Conservation (phyloP, 2,797 vertebrate genomes). For the Sitta carolinensis region DNA sequence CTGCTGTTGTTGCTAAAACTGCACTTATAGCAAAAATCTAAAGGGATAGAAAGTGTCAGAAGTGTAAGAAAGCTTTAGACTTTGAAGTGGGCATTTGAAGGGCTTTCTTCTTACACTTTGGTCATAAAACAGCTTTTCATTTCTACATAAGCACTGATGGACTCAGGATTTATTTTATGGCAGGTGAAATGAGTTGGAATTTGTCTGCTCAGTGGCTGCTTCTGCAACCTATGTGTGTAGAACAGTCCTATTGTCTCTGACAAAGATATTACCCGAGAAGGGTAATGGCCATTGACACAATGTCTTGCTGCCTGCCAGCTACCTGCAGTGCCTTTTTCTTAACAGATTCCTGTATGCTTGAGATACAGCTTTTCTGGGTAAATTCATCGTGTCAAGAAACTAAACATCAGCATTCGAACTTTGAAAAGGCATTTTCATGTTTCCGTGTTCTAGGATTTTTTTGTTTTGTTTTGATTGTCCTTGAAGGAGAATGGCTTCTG, state of each 20-base stretch:
- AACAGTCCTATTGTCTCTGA: background rate
- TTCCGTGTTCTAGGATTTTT: background rate
- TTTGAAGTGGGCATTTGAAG: background rate
- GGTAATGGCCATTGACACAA: background rate
- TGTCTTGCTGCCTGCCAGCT: background rate
- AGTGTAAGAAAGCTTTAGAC: background rate
- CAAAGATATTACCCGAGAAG: background rate
- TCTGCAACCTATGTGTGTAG: background rate
- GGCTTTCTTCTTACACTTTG: background rate
- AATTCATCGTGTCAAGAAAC: background rate
- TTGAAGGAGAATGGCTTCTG: background rate
- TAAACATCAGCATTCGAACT: background rate
- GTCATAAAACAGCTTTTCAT: background rate
- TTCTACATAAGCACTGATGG: background rate
- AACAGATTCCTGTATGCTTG: background rate
- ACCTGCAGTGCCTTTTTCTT: background rate
- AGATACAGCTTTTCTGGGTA: background rate
- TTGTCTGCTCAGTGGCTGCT: background rate
- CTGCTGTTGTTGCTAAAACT: constrained; percentile 23
- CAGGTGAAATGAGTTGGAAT: background rate
- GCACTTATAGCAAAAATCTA: background rate
- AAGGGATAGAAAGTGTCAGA: background rate
- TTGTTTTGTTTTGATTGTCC: background rate
- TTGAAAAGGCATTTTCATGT: background rate
- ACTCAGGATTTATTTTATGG: background rate